Evolutionary conservation across 2,797 vertebrate genomes (phyloP).

Genomic region (Propithecus perrieri): DNA sequence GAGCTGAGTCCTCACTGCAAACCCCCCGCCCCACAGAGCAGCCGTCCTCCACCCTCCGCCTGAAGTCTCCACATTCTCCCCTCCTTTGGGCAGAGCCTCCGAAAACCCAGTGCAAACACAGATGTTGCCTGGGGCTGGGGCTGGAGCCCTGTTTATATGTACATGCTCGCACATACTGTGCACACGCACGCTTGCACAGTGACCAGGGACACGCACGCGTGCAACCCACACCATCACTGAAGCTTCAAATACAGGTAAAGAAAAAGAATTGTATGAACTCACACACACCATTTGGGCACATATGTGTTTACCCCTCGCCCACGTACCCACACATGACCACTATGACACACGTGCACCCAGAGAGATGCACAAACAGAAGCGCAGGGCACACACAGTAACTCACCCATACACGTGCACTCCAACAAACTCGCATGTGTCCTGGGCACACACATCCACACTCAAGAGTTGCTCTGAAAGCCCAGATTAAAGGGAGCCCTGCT

Average conservation of each 20-base stretch:
- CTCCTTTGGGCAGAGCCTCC: background rate
- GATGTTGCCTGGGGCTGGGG: background rate
- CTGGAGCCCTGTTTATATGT: background rate
- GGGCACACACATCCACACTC: background rate
- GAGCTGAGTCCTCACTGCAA: background rate
- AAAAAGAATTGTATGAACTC: background rate
- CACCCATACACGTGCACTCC: background rate
- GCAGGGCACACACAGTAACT: background rate
- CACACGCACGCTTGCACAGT: background rate
- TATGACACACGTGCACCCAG: accelerated
- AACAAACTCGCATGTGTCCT: background rate
- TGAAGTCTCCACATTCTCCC: background rate
- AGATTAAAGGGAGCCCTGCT: background rate
- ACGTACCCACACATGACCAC: background rate
- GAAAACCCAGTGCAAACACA: background rate
- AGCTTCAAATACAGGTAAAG: background rate
- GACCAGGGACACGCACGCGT: background rate
- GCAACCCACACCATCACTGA: background rate
- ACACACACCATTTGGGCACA: background rate
- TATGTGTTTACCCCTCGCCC: background rate
- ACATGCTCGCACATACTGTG: accelerated
- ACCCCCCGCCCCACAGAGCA: background rate
- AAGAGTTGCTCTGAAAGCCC: background rate
- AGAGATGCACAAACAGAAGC: background rate
- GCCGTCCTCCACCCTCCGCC: too few relatives aligned